Evolutionary conservation across 37 sponge, comb jelly and placozoan genomes (phyloP), one percentile per base, ranked within the genome.

Genomic region (Halichondria panicea): DNA sequence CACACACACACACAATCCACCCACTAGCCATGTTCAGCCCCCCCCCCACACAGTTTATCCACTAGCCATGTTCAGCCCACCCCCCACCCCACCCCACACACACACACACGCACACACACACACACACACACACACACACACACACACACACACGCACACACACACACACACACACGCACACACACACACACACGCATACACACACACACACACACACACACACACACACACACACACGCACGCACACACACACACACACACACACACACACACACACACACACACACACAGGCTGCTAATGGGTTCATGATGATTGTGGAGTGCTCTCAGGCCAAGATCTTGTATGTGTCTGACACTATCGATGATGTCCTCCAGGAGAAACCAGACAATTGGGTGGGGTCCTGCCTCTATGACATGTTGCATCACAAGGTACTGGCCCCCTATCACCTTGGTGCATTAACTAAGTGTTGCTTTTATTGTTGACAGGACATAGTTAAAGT

Each of bases 261-360:
- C 60, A 56, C 38, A 33, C 30, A 30, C 66, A n/a, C 66, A 37
- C 46, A 24, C 71, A 18, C 31, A n/a, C 68, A 0, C 56, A 78
- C 43, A 9, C 38, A 12, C 34, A 12, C 36, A 13, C 76, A 91
- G 87, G 96, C 92, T 40, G 95, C 92, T 55, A 90, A 91, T 73
- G 95, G 95, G 0, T 95, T 95, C 77, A 85, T 95, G 89, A 9
- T 95, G 28, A 91, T 95, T 40, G 82, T 95, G 12, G 78, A 74
- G 68, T 95, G 95, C 71, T 80, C 88, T 43, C 61, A 77, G 36
- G 91, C 69, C 21, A 55, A 81, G 4, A 67, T 95, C 0, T 72
- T 95, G 35, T 95, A 80, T 80, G 95, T 87, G 25, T 90, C 91
- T 5, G 91, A 95, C 67, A 85, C 91, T 1, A 77, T 95, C 39